Evolutionary conservation across 1,140 invertebrate genomes (phyloP), one percentile per base, ranked within the genome.

Genomic region (Luehdorfia chinensis): DNA sequence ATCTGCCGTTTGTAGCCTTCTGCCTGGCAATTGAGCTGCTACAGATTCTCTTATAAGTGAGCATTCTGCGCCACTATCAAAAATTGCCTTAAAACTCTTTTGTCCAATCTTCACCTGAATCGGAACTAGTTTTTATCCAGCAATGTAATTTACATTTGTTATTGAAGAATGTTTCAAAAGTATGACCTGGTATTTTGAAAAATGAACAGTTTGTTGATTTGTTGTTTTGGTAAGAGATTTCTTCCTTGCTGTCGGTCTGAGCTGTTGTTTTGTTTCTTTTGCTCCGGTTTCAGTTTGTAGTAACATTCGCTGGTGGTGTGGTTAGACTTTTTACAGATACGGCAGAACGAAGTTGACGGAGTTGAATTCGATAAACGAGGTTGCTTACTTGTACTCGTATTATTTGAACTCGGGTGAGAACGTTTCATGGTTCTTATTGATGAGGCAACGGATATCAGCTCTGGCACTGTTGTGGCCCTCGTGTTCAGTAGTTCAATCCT

Each of bases 361-460:
- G 1, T 23, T 32, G 13, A n/a, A 19, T 28, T 23, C 11, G 41
- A 19, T 6, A 18, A 30, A 18, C 21, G 21, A 6, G n/a, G n/a
- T 23, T 8, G 21, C 21, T 23, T 23, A 23, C 8, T 23, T 23
- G 21, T n/a, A n/a, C n/a, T n/a, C n/a, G n/a, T n/a, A n/a, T n/a
- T n/a, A n/a, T n/a, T n/a, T n/a, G n/a, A n/a, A n/a, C 25, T 14
- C 1, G 11, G 18, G n/a, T 8, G 2, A 1, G 7, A 1, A 28
- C 55, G 55, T 18, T 52, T 57, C 21, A 23, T 23, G 6, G 12
- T 16, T n/a, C 51, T 36, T 27, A 53, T 53, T 1, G 53, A 56
- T 6, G 58, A 44, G 2, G 58, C 58, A 0, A 61, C 47, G 1
- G 54, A 61, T 5, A 61, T 57, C 4, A 61, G 19, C 31, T 61